Conservation (phyloP, 2,113 vertebrate species). For the Sitta europaea region DNA sequence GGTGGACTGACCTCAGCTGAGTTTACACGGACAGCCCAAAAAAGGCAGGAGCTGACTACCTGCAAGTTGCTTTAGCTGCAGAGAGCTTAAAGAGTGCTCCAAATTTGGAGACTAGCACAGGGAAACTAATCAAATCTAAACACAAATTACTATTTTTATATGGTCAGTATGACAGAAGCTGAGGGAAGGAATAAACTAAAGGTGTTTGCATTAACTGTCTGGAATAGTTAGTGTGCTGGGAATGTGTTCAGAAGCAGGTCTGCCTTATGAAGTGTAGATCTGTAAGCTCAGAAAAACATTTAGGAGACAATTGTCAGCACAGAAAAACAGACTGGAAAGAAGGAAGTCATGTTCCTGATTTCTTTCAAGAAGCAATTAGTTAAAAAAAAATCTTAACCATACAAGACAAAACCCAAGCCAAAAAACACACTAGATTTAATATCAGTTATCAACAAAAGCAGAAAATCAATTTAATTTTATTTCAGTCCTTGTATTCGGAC, state of each 20-base stretch:
- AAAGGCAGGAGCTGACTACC: not conserved
- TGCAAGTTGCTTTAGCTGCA: not conserved
- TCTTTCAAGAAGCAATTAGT: not conserved
- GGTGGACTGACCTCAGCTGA: not conserved
- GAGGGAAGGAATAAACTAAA: not conserved
- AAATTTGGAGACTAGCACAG: not conserved
- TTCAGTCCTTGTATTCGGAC: not conserved
- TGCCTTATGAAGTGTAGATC: not conserved
- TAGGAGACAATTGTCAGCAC: not conserved
- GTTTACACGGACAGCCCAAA: not conserved
- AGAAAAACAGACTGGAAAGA: not conserved
- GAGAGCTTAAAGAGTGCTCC: not conserved
- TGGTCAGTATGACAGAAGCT: not conserved
- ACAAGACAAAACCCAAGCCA: not conserved
- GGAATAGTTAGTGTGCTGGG: accelerated
- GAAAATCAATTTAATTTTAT: not conserved
- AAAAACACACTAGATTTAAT: accelerated
- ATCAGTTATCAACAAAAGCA: not conserved
- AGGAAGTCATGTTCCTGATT: not conserved
- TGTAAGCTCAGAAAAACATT: not conserved
- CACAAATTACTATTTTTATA: not conserved
- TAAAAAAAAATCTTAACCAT: not conserved
- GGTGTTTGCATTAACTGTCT: not conserved
- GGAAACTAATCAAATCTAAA: not conserved
- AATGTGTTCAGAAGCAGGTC: not conserved